phyloP scores from a whole-genome alignment of 2,888 invertebrate genomes.

The Rhamnusium bicolor region DNA sequence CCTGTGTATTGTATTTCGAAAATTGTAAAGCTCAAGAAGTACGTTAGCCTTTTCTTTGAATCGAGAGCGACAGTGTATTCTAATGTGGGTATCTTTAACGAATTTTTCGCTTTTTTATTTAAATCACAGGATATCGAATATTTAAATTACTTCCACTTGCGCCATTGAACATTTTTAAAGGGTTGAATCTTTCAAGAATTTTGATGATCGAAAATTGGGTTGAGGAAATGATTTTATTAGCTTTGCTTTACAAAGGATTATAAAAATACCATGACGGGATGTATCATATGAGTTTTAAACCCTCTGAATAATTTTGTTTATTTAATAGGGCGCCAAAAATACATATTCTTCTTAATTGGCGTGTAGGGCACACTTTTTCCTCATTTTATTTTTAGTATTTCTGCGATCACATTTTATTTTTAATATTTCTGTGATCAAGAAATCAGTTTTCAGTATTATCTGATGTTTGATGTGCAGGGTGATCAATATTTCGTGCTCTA shows the following conservation, averaged over 20 bases:
- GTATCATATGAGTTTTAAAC: neutral
- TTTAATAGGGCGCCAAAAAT: neutral
- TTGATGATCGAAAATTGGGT: neutral
- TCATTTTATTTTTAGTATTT: too few species aligned
- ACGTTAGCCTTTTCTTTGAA: conserved; percentile 63
- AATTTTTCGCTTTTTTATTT: conserved; percentile 56
- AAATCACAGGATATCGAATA: conserved; percentile 38
- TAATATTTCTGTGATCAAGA: too few species aligned
- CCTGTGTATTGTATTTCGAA: conserved; percentile 62
- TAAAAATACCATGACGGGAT: neutral
- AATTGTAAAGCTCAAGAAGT: conserved; percentile 52
- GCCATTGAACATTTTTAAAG: neutral
- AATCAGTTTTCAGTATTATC: too few species aligned
- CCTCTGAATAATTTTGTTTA: neutral
- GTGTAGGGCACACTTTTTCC: too few species aligned
- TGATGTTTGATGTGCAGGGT: too few species aligned
- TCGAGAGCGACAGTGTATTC: conserved; percentile 59
- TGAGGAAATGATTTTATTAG: neutral
- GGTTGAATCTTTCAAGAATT: neutral
- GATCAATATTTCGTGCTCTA: too few species aligned
- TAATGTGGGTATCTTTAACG: conserved; percentile 60
- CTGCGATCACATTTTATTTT: too few species aligned
- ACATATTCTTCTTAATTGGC: too few species aligned
- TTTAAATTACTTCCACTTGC: neutral
- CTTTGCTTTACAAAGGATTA: neutral